phyloP scores from a whole-genome alignment of 1,140 invertebrate species.

The Plutomurus gul region DNA sequence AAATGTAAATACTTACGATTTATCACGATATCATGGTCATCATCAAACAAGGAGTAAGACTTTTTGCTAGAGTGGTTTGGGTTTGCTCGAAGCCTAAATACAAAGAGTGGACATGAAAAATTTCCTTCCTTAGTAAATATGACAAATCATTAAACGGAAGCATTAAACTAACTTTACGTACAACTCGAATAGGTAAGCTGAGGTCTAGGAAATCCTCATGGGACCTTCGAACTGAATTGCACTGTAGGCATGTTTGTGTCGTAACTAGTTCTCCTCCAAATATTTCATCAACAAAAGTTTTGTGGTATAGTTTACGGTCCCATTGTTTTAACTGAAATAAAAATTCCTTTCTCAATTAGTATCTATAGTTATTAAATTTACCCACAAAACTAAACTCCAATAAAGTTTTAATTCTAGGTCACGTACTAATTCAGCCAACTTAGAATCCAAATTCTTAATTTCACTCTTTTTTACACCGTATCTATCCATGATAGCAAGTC shows the following conservation, averaged over 20 bases:
- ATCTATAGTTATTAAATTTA: no score
- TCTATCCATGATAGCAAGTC: constrained; percentile 73
- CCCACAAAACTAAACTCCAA: neutral
- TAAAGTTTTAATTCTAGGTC: neutral
- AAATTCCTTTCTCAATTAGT: no score
- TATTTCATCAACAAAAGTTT: constrained; percentile 79
- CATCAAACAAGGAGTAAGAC: constrained; percentile 10
- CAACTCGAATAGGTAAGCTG: constrained; percentile 78
- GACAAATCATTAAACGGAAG: neutral
- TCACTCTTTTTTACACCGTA: constrained; percentile 70
- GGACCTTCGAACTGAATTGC: constrained; percentile 79
- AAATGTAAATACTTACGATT: constrained; percentile 32
- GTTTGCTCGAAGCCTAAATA: constrained; percentile 19
- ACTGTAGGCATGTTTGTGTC: constrained; percentile 86
- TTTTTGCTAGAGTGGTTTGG: constrained; percentile 29
- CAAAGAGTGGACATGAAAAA: neutral
- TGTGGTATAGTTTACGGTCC: constrained; percentile 49
- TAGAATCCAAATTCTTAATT: constrained; percentile 60
- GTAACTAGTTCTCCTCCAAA: constrained; percentile 90
- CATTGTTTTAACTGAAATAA: constrained; percentile 46
- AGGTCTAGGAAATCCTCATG: constrained; percentile 93
- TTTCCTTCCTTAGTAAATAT: no score
- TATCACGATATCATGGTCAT: constrained; percentile 39
- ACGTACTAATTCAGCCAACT: constrained; percentile 73
- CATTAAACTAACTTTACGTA: constrained; percentile 18